Percentiles rank a stretch among this genome's conserved stretches.
Evolutionary conservation across 64 coral and sea anemone genomes (phyloP).

Genomic region (Dendronephthya gigantea): DNA sequence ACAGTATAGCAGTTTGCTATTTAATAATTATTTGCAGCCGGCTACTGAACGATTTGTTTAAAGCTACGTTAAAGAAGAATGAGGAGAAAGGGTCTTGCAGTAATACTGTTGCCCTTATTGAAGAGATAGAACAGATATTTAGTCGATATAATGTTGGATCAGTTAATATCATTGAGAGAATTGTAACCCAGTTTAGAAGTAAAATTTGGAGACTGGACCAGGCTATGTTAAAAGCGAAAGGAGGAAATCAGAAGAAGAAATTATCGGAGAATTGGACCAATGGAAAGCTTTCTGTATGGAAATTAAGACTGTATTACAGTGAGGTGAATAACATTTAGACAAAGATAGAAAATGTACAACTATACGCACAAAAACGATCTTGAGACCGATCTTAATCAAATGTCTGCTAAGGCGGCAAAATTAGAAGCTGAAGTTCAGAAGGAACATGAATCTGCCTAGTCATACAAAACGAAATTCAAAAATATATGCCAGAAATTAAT

Average conservation of each 20-base stretch:
- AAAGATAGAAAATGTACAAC: not conserved
- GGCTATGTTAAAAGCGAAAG: not conserved
- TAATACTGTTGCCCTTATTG: not conserved
- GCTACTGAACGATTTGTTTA: not conserved
- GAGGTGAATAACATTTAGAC: slow-evolving; percentile 3
- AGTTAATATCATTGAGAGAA: not conserved
- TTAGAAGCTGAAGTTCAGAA: not conserved
- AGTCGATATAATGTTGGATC: not conserved
- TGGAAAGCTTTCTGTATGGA: not conserved
- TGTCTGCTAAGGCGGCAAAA: not conserved
- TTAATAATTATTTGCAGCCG: too few species aligned
- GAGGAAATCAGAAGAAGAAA: not conserved
- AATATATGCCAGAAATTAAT: not conserved
- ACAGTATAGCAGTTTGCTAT: too few species aligned
- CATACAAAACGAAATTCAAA: not conserved
- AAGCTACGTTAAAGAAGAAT: not conserved
- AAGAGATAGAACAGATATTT: not conserved
- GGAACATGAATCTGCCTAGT: not conserved
- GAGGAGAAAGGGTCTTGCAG: not conserved
- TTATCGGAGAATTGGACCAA: not conserved
- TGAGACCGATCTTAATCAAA: not conserved
- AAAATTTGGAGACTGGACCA: not conserved
- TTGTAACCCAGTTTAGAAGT: not conserved
- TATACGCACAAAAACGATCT: slow-evolving; percentile 16
- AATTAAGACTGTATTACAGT: not conserved